A percentile compares a stretch with the other conserved stretches of the same genome.
phyloP scores from a whole-genome alignment of 92 coral and sea anemone species.

The Siderastrea radians region DNA sequence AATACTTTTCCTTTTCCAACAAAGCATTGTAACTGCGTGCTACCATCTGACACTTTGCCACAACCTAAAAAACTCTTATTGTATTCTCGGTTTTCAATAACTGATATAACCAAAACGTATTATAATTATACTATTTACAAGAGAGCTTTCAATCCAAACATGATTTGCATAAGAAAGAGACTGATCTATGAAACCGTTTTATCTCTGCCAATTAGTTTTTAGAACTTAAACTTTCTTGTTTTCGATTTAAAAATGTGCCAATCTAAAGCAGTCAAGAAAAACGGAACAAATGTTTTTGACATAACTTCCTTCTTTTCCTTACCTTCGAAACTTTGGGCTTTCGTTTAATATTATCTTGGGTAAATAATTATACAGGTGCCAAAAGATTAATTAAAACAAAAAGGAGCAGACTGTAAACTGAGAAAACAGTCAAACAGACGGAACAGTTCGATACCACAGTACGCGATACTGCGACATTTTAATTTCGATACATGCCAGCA shows the following conservation, averaged over 20 bases:
- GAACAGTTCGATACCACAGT: too few relatives aligned
- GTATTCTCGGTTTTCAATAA: neutral
- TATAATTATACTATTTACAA: neutral
- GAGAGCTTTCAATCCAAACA: neutral
- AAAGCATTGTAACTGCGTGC: neutral
- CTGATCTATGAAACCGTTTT: neutral
- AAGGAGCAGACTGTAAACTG: neutral
- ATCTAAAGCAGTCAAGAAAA: neutral
- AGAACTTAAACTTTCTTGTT: neutral
- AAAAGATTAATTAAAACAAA: neutral
- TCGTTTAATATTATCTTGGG: neutral
- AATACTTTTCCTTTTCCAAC: neutral
- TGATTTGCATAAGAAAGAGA: neutral
- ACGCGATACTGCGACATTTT: too few relatives aligned
- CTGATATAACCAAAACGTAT: too few relatives aligned
- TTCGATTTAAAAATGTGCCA: neutral
- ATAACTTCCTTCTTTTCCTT: neutral
- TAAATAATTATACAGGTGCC: slow-evolving; percentile 1
- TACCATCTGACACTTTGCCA: neutral
- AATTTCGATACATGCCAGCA: too few relatives aligned
- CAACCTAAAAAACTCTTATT: neutral
- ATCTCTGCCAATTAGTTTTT: neutral
- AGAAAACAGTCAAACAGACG: neutral
- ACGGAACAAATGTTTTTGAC: neutral
- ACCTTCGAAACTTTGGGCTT: neutral